Base-by-base conservation (phyloP, 2,797 vertebrate genomes). In the Gambelia wislizenii region DNA sequence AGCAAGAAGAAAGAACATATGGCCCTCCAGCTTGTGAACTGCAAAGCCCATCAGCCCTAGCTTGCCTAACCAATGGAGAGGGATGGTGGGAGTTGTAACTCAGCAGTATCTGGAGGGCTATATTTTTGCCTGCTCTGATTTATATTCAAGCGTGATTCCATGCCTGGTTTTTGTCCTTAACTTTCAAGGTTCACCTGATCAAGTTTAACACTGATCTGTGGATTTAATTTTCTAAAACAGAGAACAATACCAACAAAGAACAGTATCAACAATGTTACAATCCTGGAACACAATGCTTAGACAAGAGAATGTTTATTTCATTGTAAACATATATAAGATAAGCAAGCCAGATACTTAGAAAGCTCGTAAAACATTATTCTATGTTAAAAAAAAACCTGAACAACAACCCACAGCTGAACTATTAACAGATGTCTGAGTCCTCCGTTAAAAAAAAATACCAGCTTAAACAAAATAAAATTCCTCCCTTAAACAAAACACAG, bases 401-500 rank as follows among this genome's bases (percentile, higher is more conserved):
- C n/a, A n/a, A n/a, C n/a, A n/a, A 14, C 52, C 13, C 52, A 16
- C 56, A 78, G 70, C 59, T 81, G 56, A 93, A 47, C 44, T 88
- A 27, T 89, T 87, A 84, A 56, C 36, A 90, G 49, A 84, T 75
- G 4, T 70, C 79, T 69, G 2, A 49, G 56, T 80, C 1, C 87
- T 79, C 70, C 42, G 72, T 77, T 78, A 2, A 18, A 91, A 87
- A 87, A 83, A 70, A 61, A 85, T 85, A 84, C 6, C 39, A 49
- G 20, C 36, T 27, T 0, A 2, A 20, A 44, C 90, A 67, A 67
- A 67, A 67, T 33, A 67, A 67, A 67, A 67, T 89, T 88, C 87
- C 36, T 52, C 86, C 49, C 5, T 52, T 75, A 83, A 92, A 88
- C 25, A 91, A 91, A 92, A 88, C 14, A 82, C 75, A 88, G 82